Evolutionary conservation across 30 jellyfish, hydroid and myxozoan species (phyloP), one percentile per base, ranked within the genome.

Genomic region (Aurelia sp.): DNA sequence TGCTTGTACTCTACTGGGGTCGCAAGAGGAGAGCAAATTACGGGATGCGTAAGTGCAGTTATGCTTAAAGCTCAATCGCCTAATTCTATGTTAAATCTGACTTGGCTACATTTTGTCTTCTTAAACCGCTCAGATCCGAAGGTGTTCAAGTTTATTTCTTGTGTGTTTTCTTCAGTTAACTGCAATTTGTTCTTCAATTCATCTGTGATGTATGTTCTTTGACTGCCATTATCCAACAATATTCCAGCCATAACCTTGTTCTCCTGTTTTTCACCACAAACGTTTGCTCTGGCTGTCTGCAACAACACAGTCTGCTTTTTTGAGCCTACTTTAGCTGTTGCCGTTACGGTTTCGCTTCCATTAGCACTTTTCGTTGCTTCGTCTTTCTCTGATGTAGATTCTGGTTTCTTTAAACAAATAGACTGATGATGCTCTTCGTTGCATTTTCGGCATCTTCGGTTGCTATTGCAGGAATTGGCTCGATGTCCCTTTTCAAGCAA

Each of bases 151-250:
- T 60, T 85, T 16, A 85, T 22, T 16, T 22, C 51, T 19, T 82
- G 88, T 11, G 8, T 60, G 15, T 53, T 23, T 22, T 72, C 87
- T 6, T 64, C 31, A 41, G 61, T 62, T 57, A 73, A 64, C 11
- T 16, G 50, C 8, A 85, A 75, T 78, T 44, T 85, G n/a, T 60
- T 63, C 75, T 64, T 40, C 40, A 85, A 21, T 12, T 74, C 73
- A 7, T 85, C 73, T 18, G 94, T 63, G 13, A 85, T 69, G 75
- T 69, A 85, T 51, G 66, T 85, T 19, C 72, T 62, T 74, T 85
- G 94, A 62, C 94, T 85, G 35, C 94, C 94, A 19, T 50, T 55
- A 22, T 85, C 94, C 19, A 85, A 85, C 73, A 85, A 19, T 9
- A 74, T 74, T 7, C 37, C 57, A 8, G 61, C 86, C 13, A 30